These are phyloP conservation scores for Adelosebastes latens DNA, from an alignment of 2,797 vertebrate genomes.

Conservation along the genomic window DNA sequence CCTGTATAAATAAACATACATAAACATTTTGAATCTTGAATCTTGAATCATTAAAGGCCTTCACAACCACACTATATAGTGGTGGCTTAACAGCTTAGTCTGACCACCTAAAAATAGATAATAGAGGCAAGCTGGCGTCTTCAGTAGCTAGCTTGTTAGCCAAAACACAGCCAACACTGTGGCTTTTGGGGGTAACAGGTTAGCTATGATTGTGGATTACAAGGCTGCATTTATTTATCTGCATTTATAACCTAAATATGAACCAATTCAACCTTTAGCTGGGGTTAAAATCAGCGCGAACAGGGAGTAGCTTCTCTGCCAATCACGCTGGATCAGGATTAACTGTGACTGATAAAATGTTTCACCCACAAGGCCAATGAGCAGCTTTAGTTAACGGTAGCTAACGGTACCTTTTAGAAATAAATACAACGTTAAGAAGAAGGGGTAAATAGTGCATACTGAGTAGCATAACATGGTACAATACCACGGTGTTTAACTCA, in stretches of 20 bases:
- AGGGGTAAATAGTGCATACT: neutral
- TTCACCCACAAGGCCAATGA: slow-evolving; percentile 41
- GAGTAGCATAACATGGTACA: neutral
- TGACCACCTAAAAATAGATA: slow-evolving; percentile 70
- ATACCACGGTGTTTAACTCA: neutral
- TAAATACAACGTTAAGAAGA: neutral
- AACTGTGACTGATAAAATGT: slow-evolving; percentile 34
- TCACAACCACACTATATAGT: neutral
- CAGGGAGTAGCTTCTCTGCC: neutral
- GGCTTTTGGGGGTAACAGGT: neutral
- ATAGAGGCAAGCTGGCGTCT: slow-evolving; percentile 65
- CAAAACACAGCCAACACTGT: neutral
- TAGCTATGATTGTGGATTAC: too few relatives aligned
- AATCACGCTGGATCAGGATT: slow-evolving; percentile 14
- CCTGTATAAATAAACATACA: too few relatives aligned
- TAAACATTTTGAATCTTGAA: too few relatives aligned
- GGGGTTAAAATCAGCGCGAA: neutral
- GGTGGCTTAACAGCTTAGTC: slow-evolving; percentile 66
- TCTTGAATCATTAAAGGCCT: neutral
- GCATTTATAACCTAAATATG: fast-evolving
- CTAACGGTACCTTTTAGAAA: neutral
- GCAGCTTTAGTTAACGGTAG: neutral
- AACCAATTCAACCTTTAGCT: neutral
- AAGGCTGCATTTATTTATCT: neutral
- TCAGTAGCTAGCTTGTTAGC: slow-evolving; percentile 50